Evolutionary conservation across 2,113 vertebrate species (phyloP).

Genomic region (Platysteira castanea): DNA sequence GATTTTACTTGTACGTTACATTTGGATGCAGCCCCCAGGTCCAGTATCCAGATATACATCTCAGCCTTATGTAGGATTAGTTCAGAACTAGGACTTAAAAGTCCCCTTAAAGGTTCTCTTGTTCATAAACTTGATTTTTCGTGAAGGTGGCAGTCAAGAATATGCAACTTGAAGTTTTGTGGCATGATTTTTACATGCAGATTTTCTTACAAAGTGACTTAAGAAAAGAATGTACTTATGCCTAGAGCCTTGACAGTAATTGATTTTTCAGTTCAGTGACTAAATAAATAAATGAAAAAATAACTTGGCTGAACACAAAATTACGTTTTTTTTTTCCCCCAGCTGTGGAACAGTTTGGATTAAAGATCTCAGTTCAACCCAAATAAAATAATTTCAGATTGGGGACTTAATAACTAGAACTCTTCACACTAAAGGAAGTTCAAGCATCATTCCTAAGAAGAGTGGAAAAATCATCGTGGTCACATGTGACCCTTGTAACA

Average conservation of each 20-base stretch:
- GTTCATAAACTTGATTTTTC: neutral
- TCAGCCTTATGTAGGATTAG: neutral
- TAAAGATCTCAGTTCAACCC: neutral
- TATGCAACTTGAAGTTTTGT: neutral
- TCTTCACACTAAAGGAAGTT: neutral
- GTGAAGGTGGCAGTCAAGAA: neutral
- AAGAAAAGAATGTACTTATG: neutral
- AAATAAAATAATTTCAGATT: neutral
- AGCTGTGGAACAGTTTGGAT: neutral
- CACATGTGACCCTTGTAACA: neutral
- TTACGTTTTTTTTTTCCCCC: neutral
- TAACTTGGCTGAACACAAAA: conserved; percentile 13
- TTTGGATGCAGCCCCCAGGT: neutral
- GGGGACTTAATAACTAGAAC: neutral
- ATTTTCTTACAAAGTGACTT: neutral
- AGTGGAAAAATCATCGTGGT: neutral
- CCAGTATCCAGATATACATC: neutral
- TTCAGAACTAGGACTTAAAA: neutral
- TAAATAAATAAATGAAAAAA: conserved; percentile 49
- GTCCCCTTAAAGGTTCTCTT: neutral
- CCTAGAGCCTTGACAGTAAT: conserved; percentile 38
- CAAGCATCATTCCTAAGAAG: neutral
- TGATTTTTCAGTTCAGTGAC: conserved; percentile 58
- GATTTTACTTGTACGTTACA: neutral
- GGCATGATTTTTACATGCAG: neutral